These are phyloP conservation scores for Dicaeum eximium DNA, from an alignment of 2,113 vertebrate genomes.

Conservation along the genomic window DNA sequence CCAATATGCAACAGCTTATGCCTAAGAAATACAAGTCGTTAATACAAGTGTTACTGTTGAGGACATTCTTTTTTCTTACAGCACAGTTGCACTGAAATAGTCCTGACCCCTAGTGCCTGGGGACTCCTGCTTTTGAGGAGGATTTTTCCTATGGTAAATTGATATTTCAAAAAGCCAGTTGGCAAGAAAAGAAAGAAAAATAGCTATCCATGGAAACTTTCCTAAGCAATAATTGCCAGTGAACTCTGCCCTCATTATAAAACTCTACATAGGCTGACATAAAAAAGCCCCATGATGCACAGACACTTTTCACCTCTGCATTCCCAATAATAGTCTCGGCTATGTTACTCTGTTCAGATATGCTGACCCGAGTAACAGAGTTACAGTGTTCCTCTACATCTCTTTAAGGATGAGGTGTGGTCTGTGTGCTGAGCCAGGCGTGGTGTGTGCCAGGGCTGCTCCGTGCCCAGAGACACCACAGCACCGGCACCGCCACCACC, in stretches of 20 bases:
- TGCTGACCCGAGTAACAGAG: neutral
- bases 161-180: conserved; percentile 11
- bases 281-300: conserved; percentile 8
- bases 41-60: neutral
- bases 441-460: neutral
- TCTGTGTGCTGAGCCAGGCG: neutral
- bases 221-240: conserved; percentile 45
- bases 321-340: neutral
- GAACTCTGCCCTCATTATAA: conserved; percentile 66
- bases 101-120: neutral
- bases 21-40: neutral
- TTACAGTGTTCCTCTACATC: neutral
- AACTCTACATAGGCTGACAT: conserved; percentile 26
- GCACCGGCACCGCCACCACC: accelerated
- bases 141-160: conserved; percentile 25
- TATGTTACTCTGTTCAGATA: neutral
- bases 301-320: conserved; percentile 34
- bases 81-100: neutral
- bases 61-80: neutral
- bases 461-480: accelerated
- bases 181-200: conserved; percentile 43
- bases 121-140: neutral
- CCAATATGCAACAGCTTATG: neutral
- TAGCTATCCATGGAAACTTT: conserved; percentile 15
- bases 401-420: neutral